Conservation (phyloP, 2,113 vertebrate species). For the Tyto alba region DNA sequence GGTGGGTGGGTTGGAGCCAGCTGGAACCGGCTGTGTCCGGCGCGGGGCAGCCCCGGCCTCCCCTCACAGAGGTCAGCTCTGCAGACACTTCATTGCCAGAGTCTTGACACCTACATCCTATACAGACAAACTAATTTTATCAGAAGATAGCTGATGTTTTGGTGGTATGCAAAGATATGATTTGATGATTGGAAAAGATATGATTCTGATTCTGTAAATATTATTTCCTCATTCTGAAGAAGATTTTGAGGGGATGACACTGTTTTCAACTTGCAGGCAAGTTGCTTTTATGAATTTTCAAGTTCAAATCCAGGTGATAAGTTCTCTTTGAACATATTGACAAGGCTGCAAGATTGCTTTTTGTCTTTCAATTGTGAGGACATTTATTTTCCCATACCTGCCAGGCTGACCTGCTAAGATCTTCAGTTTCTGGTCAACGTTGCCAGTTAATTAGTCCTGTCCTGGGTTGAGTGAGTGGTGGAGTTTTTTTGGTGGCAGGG, state of each 20-base stretch:
- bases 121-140: not conserved
- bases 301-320: not conserved
- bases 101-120: too few species aligned
- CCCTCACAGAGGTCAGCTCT: not conserved
- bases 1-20: rapidly evolving
- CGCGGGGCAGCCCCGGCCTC: rapidly evolving
- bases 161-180: not conserved
- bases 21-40: not conserved
- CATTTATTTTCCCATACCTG: not conserved
- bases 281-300: not conserved
- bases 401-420: not conserved
- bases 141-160: not conserved
- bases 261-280: not conserved
- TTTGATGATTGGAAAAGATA: too few species aligned
- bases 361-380: not conserved
- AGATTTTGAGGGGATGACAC: not conserved
- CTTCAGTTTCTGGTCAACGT: not conserved
- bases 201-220: not conserved
- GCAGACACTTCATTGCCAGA: not conserved
- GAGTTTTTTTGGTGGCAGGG: too few species aligned
- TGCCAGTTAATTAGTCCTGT: not conserved
- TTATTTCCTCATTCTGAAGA: not conserved
- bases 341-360: not conserved
- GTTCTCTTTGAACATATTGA: not conserved
- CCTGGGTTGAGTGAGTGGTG: too few species aligned